Percentiles rank a stretch among this genome's conserved stretches.
These are phyloP conservation scores for Prosopocoilus inquinatus DNA, from an alignment of 2,888 invertebrate genomes.

Conservation along the genomic window DNA sequence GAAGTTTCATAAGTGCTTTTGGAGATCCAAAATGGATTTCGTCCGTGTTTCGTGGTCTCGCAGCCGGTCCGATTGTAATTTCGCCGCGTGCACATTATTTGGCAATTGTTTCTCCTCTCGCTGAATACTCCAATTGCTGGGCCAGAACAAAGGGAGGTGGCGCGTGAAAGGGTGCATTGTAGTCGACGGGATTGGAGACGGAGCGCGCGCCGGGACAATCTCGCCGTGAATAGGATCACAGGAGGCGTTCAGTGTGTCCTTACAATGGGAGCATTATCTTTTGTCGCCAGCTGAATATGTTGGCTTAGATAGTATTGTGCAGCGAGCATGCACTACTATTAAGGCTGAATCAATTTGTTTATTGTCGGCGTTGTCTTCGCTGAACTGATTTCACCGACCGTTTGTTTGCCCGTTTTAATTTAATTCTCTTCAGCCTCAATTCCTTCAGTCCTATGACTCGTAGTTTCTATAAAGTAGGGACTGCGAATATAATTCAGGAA, in stretches of 20 bases:
- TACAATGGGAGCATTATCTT: constrained; percentile 53
- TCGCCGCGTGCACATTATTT: constrained; percentile 26
- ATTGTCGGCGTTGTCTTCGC: constrained; percentile 9
- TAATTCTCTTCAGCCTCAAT: too few relatives aligned
- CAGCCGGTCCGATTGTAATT: constrained; percentile 25
- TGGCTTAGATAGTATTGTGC: constrained; percentile 37
- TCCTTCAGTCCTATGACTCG: too few relatives aligned
- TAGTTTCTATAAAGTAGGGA: too few relatives aligned
- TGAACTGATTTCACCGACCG: too few relatives aligned
- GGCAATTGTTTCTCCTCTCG: constrained; percentile 19
- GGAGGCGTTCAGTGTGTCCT: constrained; percentile 50
- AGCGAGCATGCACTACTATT: constrained; percentile 25
- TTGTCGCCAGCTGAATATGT: constrained; percentile 53
- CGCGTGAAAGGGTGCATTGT: constrained; percentile 48
- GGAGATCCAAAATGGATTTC: too few relatives aligned
- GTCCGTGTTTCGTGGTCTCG: too few relatives aligned
- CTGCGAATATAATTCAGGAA: too few relatives aligned
- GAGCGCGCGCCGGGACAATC: constrained; percentile 34
- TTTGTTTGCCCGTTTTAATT: too few relatives aligned
- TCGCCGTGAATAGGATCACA: constrained; percentile 50
- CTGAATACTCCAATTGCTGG: constrained; percentile 33
- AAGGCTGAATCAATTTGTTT: constrained; percentile 26
- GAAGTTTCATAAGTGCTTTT: too few relatives aligned
- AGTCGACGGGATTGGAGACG: constrained; percentile 43
- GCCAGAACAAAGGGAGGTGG: constrained; percentile 48